phyloP scores from a whole-genome alignment of 2,888 invertebrate species.

The Drosophila fungiperda region DNA sequence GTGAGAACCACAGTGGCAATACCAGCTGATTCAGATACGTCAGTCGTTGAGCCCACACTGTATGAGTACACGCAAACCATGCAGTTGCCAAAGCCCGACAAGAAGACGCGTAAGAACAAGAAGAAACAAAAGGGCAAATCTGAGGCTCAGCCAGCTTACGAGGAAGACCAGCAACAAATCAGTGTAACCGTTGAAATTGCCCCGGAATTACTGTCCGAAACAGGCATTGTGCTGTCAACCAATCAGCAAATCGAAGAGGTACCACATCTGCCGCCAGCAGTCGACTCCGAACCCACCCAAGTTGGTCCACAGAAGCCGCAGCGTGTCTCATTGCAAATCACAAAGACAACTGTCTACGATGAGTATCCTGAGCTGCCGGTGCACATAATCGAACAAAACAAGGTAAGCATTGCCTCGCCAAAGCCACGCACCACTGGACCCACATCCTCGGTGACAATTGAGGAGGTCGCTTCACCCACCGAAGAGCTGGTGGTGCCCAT shows the following conservation, averaged over 20 bases:
- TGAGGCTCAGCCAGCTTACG: slow-evolving; percentile 4
- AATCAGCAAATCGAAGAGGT: slow-evolving; percentile 60
- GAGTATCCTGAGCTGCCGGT: slow-evolving; percentile 74
- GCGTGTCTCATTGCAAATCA: slow-evolving; percentile 79
- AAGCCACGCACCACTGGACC: slow-evolving; percentile 79
- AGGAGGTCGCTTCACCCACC: slow-evolving; percentile 86
- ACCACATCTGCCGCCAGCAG: slow-evolving; percentile 50
- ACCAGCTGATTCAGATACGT: slow-evolving; percentile 86
- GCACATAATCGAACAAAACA: slow-evolving; percentile 77
- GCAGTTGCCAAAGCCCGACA: slow-evolving; percentile 76
- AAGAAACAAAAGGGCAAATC: slow-evolving; percentile 81
- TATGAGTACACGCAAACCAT: slow-evolving; percentile 82
- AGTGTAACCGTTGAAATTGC: slow-evolving; percentile 81
- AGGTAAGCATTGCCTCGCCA: slow-evolving; percentile 72
- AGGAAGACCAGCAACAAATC: slow-evolving; percentile 72
- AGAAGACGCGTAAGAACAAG: slow-evolving; percentile 76
- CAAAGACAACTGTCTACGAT: slow-evolving; percentile 79
- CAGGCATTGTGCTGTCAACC: slow-evolving; percentile 70
- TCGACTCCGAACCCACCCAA: slow-evolving; percentile 23
- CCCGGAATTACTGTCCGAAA: slow-evolving; percentile 65
- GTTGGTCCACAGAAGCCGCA: slow-evolving; percentile 46
- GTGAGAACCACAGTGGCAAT: slow-evolving; percentile 88
- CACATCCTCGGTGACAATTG: slow-evolving; percentile 86
- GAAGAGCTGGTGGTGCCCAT: slow-evolving; percentile 85
- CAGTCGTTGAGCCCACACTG: slow-evolving; percentile 75